Evolutionary conservation across 2,888 invertebrate species (phyloP).

Genomic region (Bunonema sp.): DNA sequence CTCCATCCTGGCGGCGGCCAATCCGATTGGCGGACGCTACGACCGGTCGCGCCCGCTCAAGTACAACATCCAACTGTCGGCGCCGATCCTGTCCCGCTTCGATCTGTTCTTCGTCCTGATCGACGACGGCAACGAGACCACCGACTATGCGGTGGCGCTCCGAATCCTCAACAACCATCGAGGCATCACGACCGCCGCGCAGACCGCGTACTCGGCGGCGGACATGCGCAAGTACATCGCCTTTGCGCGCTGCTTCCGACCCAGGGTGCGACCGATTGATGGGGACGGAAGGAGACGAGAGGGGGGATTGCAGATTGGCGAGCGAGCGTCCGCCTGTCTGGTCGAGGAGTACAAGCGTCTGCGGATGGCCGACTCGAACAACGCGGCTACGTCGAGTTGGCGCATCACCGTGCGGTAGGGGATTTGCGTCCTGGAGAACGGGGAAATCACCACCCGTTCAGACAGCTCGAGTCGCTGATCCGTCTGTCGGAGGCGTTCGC

Average conservation of each 20-base stretch:
- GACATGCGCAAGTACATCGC: conserved; percentile 86
- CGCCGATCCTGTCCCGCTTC: conserved; percentile 96
- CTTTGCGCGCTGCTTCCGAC: conserved; percentile 86
- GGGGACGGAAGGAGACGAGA: too few species aligned
- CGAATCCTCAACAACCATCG: conserved; percentile 86
- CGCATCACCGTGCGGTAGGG: conserved; percentile 4
- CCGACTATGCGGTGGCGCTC: conserved; percentile 87
- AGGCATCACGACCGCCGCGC: conserved; percentile 58
- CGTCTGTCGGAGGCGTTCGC: conserved; percentile 90
- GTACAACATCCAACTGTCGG: conserved; percentile 77
- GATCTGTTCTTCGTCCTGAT: conserved; percentile 94
- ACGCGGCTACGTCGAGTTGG: conserved; percentile 62
- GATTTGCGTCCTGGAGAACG: conserved; percentile 2
- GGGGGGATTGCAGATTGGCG: conserved; percentile 47
- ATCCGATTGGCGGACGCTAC: conserved; percentile 90
- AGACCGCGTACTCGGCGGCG: conserved; percentile 69
- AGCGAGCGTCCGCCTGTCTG: conserved; percentile 67
- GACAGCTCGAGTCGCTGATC: conserved; percentile 79
- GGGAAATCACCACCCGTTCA: conserved; percentile 1
- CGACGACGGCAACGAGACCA: conserved; percentile 78
- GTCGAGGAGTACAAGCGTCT: conserved; percentile 75
- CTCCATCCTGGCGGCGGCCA: conserved; percentile 91
- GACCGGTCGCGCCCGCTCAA: conserved; percentile 74
- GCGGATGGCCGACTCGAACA: conserved; percentile 64
- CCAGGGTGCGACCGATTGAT: conserved; percentile 54